A percentile compares a stretch with the other conserved stretches of the same genome.
These are phyloP conservation scores for Bombyx mori DNA, from an alignment of 1,140 invertebrate species.

Conservation along the genomic window DNA sequence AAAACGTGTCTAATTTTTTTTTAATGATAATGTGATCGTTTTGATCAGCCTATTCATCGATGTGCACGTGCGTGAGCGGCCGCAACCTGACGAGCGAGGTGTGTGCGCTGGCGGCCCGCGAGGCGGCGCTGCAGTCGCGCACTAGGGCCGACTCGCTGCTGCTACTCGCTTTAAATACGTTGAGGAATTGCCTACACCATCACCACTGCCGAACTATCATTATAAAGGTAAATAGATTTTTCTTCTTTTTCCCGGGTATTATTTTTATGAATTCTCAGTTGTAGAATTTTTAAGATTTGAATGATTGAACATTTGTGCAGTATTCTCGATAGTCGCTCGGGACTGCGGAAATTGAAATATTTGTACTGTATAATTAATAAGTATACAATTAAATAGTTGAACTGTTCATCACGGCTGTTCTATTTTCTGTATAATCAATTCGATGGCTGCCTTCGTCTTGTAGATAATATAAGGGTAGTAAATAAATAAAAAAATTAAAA, in stretches of 20 bases:
- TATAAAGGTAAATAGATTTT: conserved; percentile 22
- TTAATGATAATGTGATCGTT: conserved; percentile 2
- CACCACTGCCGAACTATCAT: conserved; percentile 42
- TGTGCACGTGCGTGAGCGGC: conserved; percentile 42
- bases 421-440: too few relatives aligned
- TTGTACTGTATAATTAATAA: too few relatives aligned
- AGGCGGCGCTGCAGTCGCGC: conserved; percentile 18
- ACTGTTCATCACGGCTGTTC: too few relatives aligned
- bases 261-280: too few relatives aligned
- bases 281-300: too few relatives aligned
- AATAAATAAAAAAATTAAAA: too few relatives aligned
- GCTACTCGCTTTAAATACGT: conserved; percentile 18
- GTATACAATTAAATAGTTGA: too few relatives aligned
- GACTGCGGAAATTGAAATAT: too few relatives aligned
- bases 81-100: conserved; percentile 34
- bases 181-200: conserved; percentile 29
- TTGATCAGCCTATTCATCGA: conserved; percentile 37
- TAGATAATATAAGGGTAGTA: too few relatives aligned
- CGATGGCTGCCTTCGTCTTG: too few relatives aligned
- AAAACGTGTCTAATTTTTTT: not conserved
- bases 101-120: conserved; percentile 31
- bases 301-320: too few relatives aligned
- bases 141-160: conserved; percentile 18
- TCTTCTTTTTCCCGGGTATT: not conserved
- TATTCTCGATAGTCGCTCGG: too few relatives aligned